Percentiles rank a stretch among this genome's conserved stretches.
These are phyloP conservation scores for Hanleya hanleyi DNA, from an alignment of 2,888 invertebrate species.

Conservation along the genomic window DNA sequence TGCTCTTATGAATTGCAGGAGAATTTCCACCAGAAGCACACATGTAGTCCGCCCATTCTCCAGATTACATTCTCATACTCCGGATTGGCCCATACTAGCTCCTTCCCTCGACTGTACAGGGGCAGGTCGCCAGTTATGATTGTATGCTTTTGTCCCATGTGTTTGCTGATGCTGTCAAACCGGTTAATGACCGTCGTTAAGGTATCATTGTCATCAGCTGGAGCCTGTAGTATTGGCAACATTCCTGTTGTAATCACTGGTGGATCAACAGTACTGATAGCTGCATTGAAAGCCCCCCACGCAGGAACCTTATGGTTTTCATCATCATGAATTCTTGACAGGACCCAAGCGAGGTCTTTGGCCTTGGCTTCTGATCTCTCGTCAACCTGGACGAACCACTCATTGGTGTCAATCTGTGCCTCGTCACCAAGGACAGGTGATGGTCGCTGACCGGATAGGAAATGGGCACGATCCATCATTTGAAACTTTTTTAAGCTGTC, in stretches of 20 bases:
- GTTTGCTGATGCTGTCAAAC: conserved; percentile 13
- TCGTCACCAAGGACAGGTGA: background rate
- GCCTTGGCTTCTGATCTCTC: conserved; percentile 8
- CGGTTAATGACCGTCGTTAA: conserved; percentile 20
- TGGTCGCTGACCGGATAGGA: conserved; percentile 10
- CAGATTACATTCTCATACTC: background rate
- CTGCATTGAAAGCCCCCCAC: conserved; percentile 17
- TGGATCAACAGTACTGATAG: background rate
- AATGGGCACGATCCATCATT: conserved; percentile 4
- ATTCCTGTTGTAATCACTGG: conserved; percentile 18
- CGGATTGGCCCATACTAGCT: conserved; percentile 13
- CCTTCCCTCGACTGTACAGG: conserved; percentile 16
- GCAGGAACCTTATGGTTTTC: conserved; percentile 12
- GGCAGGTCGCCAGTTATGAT: conserved; percentile 30
- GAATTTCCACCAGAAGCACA: background rate
- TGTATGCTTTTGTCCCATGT: conserved; percentile 24
- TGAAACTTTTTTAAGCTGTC: conserved; percentile 12
- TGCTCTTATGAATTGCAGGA: background rate
- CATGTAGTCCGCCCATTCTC: background rate
- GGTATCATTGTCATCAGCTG: conserved; percentile 31
- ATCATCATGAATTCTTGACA: background rate
- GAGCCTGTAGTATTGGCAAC: conserved; percentile 25
- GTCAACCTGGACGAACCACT: too few species aligned
- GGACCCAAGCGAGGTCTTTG: conserved; percentile 6
- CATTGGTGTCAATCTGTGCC: background rate